These are phyloP conservation scores for Catostomus latipinnis DNA, from an alignment of 2,797 vertebrate genomes.

Conservation along the genomic window DNA sequence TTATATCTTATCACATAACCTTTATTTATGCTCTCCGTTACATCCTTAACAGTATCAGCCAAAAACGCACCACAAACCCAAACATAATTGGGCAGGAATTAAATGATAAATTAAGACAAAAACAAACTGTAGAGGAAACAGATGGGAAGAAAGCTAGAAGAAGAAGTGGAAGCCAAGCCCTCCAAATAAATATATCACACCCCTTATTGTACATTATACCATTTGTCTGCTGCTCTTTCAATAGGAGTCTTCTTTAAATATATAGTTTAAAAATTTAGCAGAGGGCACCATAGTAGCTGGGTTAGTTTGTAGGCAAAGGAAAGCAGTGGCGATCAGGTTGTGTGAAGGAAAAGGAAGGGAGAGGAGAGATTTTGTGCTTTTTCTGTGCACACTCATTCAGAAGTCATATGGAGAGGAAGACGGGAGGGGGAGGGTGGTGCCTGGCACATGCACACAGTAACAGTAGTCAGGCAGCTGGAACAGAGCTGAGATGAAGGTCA, in stretches of 20 bases:
- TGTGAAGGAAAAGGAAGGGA: conserved; percentile 15
- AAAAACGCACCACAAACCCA: conserved; percentile 70
- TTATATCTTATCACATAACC: conserved; percentile 69
- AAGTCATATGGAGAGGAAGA: conserved; percentile 55
- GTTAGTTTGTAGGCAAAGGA: conserved; percentile 62
- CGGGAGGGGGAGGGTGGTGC: conserved; percentile 48
- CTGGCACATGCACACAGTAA: conserved; percentile 80
- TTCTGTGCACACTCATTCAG: conserved; percentile 71
- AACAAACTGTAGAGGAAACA: conserved; percentile 50
- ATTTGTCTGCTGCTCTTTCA: conserved; percentile 29
- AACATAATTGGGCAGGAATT: conserved; percentile 57
- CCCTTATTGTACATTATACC: conserved; percentile 29
- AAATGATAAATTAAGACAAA: conserved; percentile 23
- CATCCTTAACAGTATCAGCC: conserved; percentile 73
- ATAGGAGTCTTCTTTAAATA: conserved; percentile 47
- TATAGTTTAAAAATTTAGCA: conserved; percentile 56
- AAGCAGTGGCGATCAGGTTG: conserved; percentile 24
- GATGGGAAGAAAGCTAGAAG: conserved; percentile 50
- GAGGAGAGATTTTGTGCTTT: conserved; percentile 57
- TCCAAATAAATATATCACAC: conserved; percentile 49
- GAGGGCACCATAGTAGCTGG: conserved; percentile 54
- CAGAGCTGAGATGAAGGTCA: conserved; percentile 58
- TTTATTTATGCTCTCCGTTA: conserved; percentile 79
- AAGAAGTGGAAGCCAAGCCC: conserved; percentile 56
- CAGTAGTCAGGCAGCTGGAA: conserved; percentile 72